phyloP scores from a whole-genome alignment of 2,113 vertebrate species.

The Stictonetta naevosa region DNA sequence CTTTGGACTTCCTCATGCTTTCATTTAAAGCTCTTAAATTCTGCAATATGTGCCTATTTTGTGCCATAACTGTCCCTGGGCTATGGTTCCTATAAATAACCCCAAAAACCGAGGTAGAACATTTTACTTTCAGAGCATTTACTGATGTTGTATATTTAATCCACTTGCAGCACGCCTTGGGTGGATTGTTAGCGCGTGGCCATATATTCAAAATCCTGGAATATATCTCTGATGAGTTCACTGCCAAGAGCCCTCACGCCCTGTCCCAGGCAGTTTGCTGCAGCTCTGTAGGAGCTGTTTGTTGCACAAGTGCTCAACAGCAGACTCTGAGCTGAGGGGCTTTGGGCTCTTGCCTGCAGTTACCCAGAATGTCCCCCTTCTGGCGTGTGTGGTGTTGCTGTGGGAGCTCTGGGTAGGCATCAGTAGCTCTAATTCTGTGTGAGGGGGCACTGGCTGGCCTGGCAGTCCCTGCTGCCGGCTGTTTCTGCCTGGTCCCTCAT shows the following conservation, averaged over 20 bases:
- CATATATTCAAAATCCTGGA: background rate
- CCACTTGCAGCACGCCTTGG: accelerated
- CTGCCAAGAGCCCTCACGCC: accelerated
- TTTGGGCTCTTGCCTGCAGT: background rate
- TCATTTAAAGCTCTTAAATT: background rate
- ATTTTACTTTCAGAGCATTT: background rate
- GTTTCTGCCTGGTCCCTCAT: accelerated
- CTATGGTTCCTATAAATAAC: background rate
- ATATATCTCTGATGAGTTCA: accelerated
- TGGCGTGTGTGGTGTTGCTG: accelerated
- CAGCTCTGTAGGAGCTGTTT: accelerated
- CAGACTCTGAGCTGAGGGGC: background rate
- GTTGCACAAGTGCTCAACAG: accelerated
- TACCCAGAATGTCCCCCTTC: background rate
- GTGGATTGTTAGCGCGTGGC: no score
- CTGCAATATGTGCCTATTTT: accelerated
- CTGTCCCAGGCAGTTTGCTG: accelerated
- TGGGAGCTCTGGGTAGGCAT: no score
- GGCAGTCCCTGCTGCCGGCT: background rate
- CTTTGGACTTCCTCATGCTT: background rate
- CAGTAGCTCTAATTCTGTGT: background rate
- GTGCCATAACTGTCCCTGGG: background rate
- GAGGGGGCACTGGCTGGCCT: background rate
- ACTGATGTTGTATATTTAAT: accelerated
- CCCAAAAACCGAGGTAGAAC: accelerated